phyloP scores from a whole-genome alignment of 2,113 vertebrate species.

The Spheniscus mendiculus region DNA sequence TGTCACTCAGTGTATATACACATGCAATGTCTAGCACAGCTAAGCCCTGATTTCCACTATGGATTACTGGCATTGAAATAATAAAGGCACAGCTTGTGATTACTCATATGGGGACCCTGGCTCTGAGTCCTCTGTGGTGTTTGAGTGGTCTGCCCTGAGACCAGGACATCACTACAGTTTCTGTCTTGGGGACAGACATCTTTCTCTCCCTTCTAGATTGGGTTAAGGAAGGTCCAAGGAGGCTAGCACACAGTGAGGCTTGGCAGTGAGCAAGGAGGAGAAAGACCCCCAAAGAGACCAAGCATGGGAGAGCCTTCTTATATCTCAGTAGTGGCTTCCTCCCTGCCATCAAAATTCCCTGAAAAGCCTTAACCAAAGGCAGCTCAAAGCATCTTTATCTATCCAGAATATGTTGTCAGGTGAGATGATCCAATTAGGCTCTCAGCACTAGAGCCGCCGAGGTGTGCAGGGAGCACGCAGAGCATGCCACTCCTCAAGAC shows the following conservation, averaged over 20 bases:
- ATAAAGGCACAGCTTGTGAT: neutral
- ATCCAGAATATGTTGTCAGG: neutral
- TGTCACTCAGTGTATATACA: neutral
- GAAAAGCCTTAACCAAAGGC: neutral
- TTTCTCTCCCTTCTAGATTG: neutral
- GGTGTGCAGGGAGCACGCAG: neutral
- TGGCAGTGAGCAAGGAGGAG: neutral
- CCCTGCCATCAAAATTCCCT: neutral
- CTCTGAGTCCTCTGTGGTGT: neutral
- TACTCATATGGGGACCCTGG: neutral
- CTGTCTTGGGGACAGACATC: neutral
- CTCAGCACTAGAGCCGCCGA: neutral
- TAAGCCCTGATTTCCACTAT: neutral
- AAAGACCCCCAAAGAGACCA: neutral
- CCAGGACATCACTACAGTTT: neutral
- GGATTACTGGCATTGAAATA: neutral
- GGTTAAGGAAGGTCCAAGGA: neutral
- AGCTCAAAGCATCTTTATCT: neutral
- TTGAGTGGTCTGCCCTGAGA: neutral
- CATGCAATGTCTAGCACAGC: neutral
- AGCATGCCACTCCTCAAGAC: neutral
- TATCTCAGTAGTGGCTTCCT: neutral
- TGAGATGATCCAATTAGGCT: neutral
- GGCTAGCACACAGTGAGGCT: neutral
- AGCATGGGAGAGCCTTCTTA: neutral